Evolutionary conservation across 2,113 vertebrate species (phyloP), one percentile per base, ranked within the genome.

Genomic region (Rhinolophus sinicus): DNA sequence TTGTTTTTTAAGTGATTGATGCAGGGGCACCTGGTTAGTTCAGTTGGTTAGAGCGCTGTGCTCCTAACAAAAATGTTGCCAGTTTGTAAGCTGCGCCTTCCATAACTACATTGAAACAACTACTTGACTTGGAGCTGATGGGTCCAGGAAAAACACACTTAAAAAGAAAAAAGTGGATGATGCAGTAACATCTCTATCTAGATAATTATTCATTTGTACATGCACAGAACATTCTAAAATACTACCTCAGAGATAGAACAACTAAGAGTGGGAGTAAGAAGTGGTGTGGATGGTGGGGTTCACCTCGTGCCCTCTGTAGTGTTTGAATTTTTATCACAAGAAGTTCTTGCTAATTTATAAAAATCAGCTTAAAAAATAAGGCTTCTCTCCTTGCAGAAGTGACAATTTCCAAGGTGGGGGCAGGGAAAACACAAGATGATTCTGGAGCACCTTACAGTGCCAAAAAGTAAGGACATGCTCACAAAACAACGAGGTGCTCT

Each of bases 401-500:
- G 65, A 50, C 24, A 33, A 52, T 33, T 14, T 21, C 40, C 35
- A 26, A 69, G 73, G 26, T 9, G 15, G 24, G 33, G 14, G 21
- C 26, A 6, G n/a, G 40, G 15, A 44, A 67, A 54, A n/a, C 3
- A 18, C 13, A 60, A 52, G 72, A 28, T 8, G 38, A 38, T 13
- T 13, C 24, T 8, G 9, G 28, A 83, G 70, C 4, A 1, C 18
- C 40, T 14, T 8, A 2, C 0, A 8, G 58, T 6, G 64, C 19
- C 24, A 7, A 47, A 50, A 67, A 77, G 13, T 10, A n/a, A 54
- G 50, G 28, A 77, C n/a, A 50, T 3, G 14, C 70, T 78, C 81
- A 58, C 44, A 4, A 19, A 92, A 76, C 1, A 16, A 64, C 9
- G 19, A 3, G 35, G 18, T 40, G 1, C 0, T 30, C 0, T 16